phyloP scores from a whole-genome alignment of 2,888 invertebrate species.

The Luperina testacea region DNA sequence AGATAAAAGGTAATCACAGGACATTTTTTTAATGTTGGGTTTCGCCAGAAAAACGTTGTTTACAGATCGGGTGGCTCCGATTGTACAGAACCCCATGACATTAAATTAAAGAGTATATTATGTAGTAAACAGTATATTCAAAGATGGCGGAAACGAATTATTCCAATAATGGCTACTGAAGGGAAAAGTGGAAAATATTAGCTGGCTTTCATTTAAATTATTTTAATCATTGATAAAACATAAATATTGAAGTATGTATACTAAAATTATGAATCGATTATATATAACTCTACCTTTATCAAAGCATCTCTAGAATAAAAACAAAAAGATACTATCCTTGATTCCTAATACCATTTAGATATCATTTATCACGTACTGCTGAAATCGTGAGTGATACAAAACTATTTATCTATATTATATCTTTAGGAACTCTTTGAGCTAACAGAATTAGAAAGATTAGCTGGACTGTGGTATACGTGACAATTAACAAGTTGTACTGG shows the following conservation, averaged over 20 bases:
- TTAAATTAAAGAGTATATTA: too few relatives aligned
- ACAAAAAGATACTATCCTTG: neutral
- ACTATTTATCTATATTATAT: constrained; percentile 19
- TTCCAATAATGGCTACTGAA: neutral
- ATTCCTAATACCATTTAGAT: constrained; percentile 15
- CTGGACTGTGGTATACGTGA: neutral
- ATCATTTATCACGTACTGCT: constrained; percentile 32
- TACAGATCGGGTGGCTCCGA: too few relatives aligned
- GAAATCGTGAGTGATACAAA: constrained; percentile 16
- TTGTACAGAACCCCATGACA: too few relatives aligned
- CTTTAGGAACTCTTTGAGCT: constrained; percentile 2
- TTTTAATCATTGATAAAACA: neutral
- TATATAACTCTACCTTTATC: neutral
- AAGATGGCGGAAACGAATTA: neutral
- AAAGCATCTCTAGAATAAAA: neutral
- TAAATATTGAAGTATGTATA: neutral
- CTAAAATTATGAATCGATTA: neutral
- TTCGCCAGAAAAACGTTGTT: neutral
- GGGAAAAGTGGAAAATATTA: neutral
- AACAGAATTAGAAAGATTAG: constrained; percentile 22
- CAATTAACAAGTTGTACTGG: neutral
- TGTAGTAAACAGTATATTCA: neutral
- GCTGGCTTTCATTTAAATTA: neutral
- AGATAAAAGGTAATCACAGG: neutral
- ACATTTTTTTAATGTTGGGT: neutral